phyloP scores from a whole-genome alignment of 2,888 invertebrate species.

The Cordilura impudica region DNA sequence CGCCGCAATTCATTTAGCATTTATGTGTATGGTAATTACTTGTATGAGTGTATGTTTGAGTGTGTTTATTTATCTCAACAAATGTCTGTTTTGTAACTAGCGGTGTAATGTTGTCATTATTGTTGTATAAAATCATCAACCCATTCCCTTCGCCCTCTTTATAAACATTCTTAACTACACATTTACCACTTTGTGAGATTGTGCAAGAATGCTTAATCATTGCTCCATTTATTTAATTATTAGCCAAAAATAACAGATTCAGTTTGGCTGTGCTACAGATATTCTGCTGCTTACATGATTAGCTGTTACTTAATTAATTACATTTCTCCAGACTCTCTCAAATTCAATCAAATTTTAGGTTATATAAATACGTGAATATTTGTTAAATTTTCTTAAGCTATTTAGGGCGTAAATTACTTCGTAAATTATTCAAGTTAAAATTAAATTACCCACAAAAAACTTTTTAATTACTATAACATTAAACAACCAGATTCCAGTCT shows the following conservation, averaged over 20 bases:
- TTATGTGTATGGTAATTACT: neutral
- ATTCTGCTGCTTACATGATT: constrained; percentile 47
- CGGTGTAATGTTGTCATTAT: constrained; percentile 25
- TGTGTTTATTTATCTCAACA: constrained; percentile 48
- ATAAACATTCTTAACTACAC: neutral
- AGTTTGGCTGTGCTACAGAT: constrained; percentile 36
- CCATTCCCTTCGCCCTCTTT: neutral
- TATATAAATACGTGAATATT: neutral
- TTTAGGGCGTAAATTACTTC: too few species aligned
- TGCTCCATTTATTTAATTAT: neutral
- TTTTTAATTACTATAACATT: too few species aligned
- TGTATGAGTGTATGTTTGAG: constrained; percentile 30
- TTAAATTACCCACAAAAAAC: too few species aligned
- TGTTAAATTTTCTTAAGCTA: neutral
- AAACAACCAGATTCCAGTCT: too few species aligned
- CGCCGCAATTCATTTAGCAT: neutral
- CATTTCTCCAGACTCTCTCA: constrained; percentile 21
- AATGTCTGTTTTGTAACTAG: neutral
- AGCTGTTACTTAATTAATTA: constrained; percentile 55
- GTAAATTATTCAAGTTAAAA: too few species aligned
- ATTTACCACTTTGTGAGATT: neutral
- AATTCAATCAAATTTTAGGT: neutral
- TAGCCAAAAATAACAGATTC: neutral
- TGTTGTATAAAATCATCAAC: neutral
- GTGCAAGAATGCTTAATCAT: neutral